Evolutionary conservation across 2,113 vertebrate genomes (phyloP).

Genomic region (Ageneiosus marmoratus): DNA sequence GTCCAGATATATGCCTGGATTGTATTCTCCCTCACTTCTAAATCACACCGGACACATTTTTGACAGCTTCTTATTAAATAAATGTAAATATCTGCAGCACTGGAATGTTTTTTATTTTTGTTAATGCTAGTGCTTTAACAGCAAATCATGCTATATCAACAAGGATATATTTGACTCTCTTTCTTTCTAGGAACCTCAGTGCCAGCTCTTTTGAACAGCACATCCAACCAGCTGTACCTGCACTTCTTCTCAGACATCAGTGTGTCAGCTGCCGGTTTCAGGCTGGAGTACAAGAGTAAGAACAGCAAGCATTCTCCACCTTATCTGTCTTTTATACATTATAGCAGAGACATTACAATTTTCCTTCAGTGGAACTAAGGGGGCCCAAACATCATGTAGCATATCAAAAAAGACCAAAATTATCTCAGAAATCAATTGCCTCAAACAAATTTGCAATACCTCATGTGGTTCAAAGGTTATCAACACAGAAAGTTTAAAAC

Average conservation of each 20-base stretch:
- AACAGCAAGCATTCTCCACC: slow-evolving; percentile 11
- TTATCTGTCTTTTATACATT: not conserved
- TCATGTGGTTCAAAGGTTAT: too few relatives aligned
- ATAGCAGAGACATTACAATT: too few relatives aligned
- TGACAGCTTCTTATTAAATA: not conserved
- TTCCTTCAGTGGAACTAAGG: too few relatives aligned
- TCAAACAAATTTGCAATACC: too few relatives aligned
- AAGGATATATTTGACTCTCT: not conserved
- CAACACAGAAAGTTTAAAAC: too few relatives aligned
- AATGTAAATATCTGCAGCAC: not conserved
- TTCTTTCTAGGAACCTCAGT: slow-evolving; percentile 85
- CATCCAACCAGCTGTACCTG: slow-evolving; percentile 96
- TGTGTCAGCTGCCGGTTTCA: slow-evolving; percentile 94
- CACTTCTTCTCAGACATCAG: slow-evolving; percentile 99
- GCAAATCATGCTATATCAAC: not conserved
- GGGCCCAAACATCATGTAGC: too few relatives aligned
- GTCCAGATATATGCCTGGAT: not conserved
- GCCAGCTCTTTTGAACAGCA: slow-evolving; percentile 96
- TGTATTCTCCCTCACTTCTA: not conserved
- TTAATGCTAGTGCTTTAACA: not conserved
- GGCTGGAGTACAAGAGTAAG: slow-evolving; percentile 99
- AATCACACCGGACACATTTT: not conserved
- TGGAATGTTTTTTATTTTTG: not conserved
- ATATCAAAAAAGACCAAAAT: too few relatives aligned
- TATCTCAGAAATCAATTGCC: too few relatives aligned